Percentiles rank a stretch among this genome's conserved stretches.
These are phyloP conservation scores for Scaptomyza parva DNA, from an alignment of 2,888 invertebrate species.

Conservation along the genomic window DNA sequence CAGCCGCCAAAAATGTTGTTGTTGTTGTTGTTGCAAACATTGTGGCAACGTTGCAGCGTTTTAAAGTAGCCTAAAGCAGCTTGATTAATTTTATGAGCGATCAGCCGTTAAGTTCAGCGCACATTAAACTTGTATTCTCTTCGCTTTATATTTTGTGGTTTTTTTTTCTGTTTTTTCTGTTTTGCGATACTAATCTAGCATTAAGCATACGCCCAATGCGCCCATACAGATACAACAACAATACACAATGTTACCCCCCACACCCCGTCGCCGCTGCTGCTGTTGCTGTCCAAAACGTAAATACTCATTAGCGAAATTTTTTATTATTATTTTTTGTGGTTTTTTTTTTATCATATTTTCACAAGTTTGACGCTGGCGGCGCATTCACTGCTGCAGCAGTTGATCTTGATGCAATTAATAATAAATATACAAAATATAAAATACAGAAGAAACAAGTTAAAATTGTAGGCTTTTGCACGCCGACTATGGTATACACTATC, in stretches of 20 bases:
- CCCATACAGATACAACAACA: constrained; percentile 30
- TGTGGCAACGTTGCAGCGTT: constrained; percentile 48
- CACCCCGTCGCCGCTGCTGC: too few relatives aligned
- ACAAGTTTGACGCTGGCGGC: constrained; percentile 71
- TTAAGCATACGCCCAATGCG: constrained; percentile 79
- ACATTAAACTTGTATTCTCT: constrained; percentile 56
- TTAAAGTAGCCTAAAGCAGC: constrained; percentile 82
- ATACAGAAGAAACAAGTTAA: constrained; percentile 1
- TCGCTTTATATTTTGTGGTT: too few relatives aligned
- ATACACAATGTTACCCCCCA: constrained; percentile 19
- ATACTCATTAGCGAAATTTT: constrained; percentile 78
- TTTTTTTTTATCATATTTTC: constrained; percentile 44
- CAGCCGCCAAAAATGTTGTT: constrained; percentile 49
- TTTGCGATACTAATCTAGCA: constrained; percentile 77
- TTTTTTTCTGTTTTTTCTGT: neutral
- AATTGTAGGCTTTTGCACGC: neutral
- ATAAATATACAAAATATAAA: constrained; percentile 31
- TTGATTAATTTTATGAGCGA: constrained; percentile 85
- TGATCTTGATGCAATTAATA: constrained; percentile 84
- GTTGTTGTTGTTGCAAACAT: constrained; percentile 37
- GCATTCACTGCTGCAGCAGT: constrained; percentile 40
- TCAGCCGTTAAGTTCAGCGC: constrained; percentile 84
- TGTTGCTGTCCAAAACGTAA: constrained; percentile 59
- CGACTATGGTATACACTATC: constrained; percentile 1
- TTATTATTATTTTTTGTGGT: constrained; percentile 3